Conservation (phyloP, 2,888 invertebrate species). For the Dendrolimus houi region DNA sequence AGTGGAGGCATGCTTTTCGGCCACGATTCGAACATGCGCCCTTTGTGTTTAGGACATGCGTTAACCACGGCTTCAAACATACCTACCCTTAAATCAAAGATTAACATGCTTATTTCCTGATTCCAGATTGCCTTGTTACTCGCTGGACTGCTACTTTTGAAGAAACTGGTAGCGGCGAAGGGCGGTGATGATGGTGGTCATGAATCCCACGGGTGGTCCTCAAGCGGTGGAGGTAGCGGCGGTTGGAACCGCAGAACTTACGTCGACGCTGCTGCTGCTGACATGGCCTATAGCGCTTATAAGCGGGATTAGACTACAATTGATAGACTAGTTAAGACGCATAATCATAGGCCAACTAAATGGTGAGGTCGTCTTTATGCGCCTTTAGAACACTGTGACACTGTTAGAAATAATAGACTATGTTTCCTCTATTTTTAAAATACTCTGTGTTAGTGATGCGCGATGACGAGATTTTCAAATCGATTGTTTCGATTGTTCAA, state of each 20-base stretch:
- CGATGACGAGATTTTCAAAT: too few relatives aligned
- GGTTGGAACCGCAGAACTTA: constrained; percentile 79
- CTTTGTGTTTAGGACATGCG: not conserved
- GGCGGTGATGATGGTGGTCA: constrained; percentile 69
- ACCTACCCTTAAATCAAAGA: too few relatives aligned
- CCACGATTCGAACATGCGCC: not conserved
- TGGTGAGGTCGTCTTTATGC: too few relatives aligned
- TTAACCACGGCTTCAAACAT: not conserved
- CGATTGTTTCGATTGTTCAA: too few relatives aligned
- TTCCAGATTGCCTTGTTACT: constrained; percentile 88
- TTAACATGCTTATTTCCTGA: constrained; percentile 6
- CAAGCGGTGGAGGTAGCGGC: constrained; percentile 58
- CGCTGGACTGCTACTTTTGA: constrained; percentile 87
- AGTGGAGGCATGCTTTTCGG: not conserved
- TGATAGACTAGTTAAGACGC: too few relatives aligned
- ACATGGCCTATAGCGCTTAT: constrained; percentile 84
- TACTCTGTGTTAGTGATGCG: too few relatives aligned
- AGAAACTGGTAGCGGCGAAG: constrained; percentile 86
- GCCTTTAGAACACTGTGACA: too few relatives aligned
- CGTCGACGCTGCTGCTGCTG: constrained; percentile 54
- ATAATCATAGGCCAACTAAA: too few relatives aligned
- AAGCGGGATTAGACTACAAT: constrained; percentile 17
- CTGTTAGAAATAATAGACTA: too few relatives aligned
- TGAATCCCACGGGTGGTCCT: constrained; percentile 73
- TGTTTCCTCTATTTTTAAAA: too few relatives aligned